Evolutionary conservation across 2,113 vertebrate genomes (phyloP), one percentile per base, ranked within the genome.

Genomic region (Planiliza haematocheilus): DNA sequence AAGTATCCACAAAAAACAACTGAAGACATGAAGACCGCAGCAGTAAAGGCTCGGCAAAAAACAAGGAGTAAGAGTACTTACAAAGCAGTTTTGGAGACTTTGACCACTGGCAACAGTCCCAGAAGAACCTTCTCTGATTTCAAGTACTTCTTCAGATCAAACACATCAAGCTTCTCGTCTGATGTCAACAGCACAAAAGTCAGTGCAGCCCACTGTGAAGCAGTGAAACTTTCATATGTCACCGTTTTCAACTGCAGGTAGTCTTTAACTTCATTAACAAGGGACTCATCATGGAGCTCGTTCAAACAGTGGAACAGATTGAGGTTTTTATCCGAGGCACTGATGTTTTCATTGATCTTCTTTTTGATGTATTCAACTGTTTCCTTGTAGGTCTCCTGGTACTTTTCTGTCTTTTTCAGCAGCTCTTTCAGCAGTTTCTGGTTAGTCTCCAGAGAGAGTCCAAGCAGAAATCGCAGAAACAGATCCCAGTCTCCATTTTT

Each of bases 261-360:
- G 4, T 37, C 45, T 48, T 86, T 76, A 8, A 89, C 36, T 67
- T 85, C 74, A 17, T 79, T 1, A 0, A 86, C 70, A 13, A 85
- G 84, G 39, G 63, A 75, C 16, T 18, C 13, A 24, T 88, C 87
- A 34, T 86, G 36, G 18, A 85, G 66, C 7, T 81, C 78, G 59
- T 74, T 81, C 24, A 85, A 49, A 71, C 83, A 82, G 74, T 86
- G 24, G 56, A 88, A 78, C 34, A 88, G 79, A 0, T 82, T 85
- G 9, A 55, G 24, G 13, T 38, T 82, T 43, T 56, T 51, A 13
- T 85, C 74, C 7, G 74, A 8, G 58, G 82, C 61, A 14, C 21
- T 36, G 7, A 9, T 46, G 0, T 69, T 4, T 46, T 68, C 0
- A 0, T 30, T 20, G 2, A 84, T 57, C 48, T 78, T 81, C 1